Evolutionary conservation across 2,113 vertebrate genomes (phyloP).

Genomic region (Phrynosoma platyrhinos): DNA sequence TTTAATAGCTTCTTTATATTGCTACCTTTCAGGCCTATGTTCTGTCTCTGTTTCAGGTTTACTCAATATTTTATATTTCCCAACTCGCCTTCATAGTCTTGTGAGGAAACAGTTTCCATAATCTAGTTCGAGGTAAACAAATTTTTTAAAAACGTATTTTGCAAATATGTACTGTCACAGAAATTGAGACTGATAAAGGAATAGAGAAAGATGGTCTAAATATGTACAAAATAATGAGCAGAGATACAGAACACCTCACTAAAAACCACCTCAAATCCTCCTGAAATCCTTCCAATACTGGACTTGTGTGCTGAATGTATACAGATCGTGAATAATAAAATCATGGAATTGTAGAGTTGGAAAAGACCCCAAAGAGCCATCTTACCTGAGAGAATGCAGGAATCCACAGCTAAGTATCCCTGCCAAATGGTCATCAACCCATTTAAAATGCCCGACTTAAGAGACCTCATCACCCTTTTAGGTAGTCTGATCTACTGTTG

Average conservation of each 20-base stretch:
- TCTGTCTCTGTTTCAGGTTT: slow-evolving; percentile 49
- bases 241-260: slow-evolving; percentile 59
- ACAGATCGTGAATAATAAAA: too few relatives aligned
- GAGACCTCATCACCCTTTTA: too few relatives aligned
- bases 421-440: too few relatives aligned
- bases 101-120: slow-evolving; percentile 59
- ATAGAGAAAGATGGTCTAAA: background rate
- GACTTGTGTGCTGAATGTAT: slow-evolving; percentile 61
- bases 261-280: slow-evolving; percentile 61
- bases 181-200: slow-evolving; percentile 37
- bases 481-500: too few relatives aligned
- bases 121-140: slow-evolving; percentile 5
- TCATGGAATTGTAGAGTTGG: too few relatives aligned
- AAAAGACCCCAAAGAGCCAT: too few relatives aligned
- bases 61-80: slow-evolving; percentile 38
- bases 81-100: slow-evolving; percentile 27
- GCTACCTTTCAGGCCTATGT: slow-evolving; percentile 48
- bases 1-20: slow-evolving; percentile 27
- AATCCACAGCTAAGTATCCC: too few relatives aligned
- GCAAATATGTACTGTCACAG: slow-evolving; percentile 58
- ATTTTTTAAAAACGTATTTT: slow-evolving; percentile 25
- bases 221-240: slow-evolving; percentile 48
- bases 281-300: slow-evolving; percentile 54
- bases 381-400: too few relatives aligned
- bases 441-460: too few relatives aligned